Evolutionary conservation across 2,888 invertebrate genomes (phyloP).

Genomic region (Tortrix viridana): DNA sequence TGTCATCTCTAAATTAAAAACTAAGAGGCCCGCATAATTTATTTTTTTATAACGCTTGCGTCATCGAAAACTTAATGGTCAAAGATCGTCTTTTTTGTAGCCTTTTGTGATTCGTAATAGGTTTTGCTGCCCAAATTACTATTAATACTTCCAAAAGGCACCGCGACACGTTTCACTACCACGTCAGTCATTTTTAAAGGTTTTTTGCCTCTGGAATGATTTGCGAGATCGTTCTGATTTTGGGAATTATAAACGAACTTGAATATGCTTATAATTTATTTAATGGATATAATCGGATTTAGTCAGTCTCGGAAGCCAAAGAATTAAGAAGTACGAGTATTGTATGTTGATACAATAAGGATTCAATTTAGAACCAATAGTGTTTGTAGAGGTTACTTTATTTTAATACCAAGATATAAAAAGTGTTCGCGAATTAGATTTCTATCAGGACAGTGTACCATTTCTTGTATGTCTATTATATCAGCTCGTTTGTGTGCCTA

Average conservation of each 20-base stretch:
- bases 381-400: too few relatives aligned
- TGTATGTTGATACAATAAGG: too few relatives aligned
- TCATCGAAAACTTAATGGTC: slow-evolving; percentile 2
- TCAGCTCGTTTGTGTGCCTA: too few relatives aligned
- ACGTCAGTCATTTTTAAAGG: slow-evolving; percentile 2
- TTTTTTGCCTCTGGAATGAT: slow-evolving; percentile 5
- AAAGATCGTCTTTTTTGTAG: slow-evolving; percentile 10
- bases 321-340: too few relatives aligned
- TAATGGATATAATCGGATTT: too few relatives aligned
- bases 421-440: too few relatives aligned
- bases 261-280: not conserved
- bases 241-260: not conserved
- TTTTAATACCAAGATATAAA: too few relatives aligned
- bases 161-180: slow-evolving; percentile 9
- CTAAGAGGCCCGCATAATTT: not conserved
- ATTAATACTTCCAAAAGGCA: not conserved
- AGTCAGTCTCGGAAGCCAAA: too few relatives aligned
- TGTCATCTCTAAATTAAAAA: not conserved
- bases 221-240: slow-evolving; percentile 2
- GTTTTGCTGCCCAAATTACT: slow-evolving; percentile 15
- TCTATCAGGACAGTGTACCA: too few relatives aligned
- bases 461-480: too few relatives aligned
- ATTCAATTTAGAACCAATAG: too few relatives aligned
- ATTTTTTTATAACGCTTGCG: not conserved
- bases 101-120: slow-evolving; percentile 14